Conservation (phyloP, 2,113 vertebrate species). For the Pyxicephalus adspersus region DNA sequence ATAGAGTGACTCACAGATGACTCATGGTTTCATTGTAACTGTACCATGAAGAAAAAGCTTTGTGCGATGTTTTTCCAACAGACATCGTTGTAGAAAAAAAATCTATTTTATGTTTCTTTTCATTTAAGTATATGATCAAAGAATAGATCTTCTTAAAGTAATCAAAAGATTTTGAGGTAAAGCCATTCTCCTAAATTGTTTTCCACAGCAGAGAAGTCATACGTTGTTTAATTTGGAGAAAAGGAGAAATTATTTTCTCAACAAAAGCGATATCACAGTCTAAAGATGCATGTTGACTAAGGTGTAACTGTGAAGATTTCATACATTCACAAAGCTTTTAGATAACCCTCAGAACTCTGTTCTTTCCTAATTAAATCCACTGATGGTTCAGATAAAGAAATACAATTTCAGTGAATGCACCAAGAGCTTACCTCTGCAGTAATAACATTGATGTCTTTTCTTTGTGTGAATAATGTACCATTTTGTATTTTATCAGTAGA, state of each 20-base stretch:
- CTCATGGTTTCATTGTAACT: conserved; percentile 16
- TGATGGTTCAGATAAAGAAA: conserved; percentile 10
- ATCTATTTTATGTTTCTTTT: neutral
- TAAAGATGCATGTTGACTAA: neutral
- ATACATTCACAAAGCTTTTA: conserved; percentile 7
- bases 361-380: conserved; percentile 39
- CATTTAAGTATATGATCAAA: neutral
- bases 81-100: neutral
- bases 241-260: neutral
- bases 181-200: neutral
- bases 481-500: conserved; percentile 18
- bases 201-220: neutral
- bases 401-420: neutral
- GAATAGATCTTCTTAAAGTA: neutral
- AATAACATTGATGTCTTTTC: conserved; percentile 19
- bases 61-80: conserved; percentile 4
- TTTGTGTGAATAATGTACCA: conserved; percentile 16
- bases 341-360: neutral
- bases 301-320: conserved; percentile 1
- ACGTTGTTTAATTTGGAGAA: neutral
- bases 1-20: conserved; percentile 21
- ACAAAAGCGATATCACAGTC: conserved; percentile 5
- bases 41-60: conserved; percentile 10
- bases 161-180: neutral
- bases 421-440: neutral